These are phyloP conservation scores for Typhlomys cinereus DNA, from an alignment of 2,113 vertebrate species.

Conservation along the genomic window DNA sequence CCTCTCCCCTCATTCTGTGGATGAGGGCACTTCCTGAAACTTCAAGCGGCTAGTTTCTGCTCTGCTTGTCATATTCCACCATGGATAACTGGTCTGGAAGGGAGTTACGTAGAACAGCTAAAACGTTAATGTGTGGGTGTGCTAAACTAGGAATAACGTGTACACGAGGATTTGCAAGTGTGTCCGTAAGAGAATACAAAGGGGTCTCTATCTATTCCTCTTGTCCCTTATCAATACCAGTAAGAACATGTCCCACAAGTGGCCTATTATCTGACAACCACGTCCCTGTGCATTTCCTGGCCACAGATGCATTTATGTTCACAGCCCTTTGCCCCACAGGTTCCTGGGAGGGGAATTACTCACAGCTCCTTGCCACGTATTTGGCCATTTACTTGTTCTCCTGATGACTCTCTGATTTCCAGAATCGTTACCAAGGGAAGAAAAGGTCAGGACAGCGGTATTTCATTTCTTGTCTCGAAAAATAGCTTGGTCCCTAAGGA, in stretches of 20 bases:
- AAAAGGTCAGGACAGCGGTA: conserved; percentile 44
- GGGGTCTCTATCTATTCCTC: not conserved
- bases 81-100: not conserved
- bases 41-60: no score
- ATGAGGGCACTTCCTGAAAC: not conserved
- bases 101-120: not conserved
- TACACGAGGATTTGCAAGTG: no score
- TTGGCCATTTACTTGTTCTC: not conserved
- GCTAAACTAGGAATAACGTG: not conserved
- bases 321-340: not conserved
- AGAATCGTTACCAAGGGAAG: not conserved
- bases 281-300: no score
- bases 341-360: not conserved
- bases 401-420: not conserved
- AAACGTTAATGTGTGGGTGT: no score
- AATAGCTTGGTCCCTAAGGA: not conserved
- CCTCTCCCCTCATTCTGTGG: not conserved
- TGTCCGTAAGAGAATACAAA: no score
- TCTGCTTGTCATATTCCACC: not conserved
- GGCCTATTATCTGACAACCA: not conserved
- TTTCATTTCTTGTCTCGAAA: not conserved
- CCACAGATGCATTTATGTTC: not conserved
- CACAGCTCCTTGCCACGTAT: not conserved
- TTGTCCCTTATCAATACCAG: not conserved
- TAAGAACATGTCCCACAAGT: not conserved